Percentiles rank a stretch among this genome's conserved stretches.
phyloP scores from a whole-genome alignment of 2,797 vertebrate species.

The Sebastes iracundus region DNA sequence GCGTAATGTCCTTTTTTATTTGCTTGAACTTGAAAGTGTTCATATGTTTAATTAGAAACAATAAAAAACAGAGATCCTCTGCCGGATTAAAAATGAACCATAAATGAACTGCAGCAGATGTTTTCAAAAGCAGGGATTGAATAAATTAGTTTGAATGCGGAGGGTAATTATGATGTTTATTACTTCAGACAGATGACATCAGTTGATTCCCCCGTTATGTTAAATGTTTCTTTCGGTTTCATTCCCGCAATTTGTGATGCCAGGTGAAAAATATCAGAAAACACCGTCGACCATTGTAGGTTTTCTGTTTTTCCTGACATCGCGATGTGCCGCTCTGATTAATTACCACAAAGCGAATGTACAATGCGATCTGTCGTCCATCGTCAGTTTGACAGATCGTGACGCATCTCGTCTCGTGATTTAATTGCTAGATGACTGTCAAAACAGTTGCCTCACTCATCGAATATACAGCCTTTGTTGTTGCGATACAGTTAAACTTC shows the following conservation, averaged over 20 bases:
- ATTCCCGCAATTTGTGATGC: not conserved
- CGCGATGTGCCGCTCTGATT: not conserved
- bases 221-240: slow-evolving; percentile 13
- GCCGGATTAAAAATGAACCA: not conserved
- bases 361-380: not conserved
- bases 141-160: slow-evolving; percentile 10
- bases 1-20: not conserved
- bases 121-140: not conserved
- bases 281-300: not conserved
- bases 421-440: slow-evolving; percentile 15
- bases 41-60: not conserved
- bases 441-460: not conserved
- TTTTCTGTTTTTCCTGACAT: not conserved
- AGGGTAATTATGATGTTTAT: slow-evolving; percentile 15
- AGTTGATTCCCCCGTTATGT: not conserved
- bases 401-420: slow-evolving; percentile 3
- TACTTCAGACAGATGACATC: slow-evolving; percentile 1
- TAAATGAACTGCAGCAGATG: slow-evolving; percentile 24
- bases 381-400: slow-evolving; percentile 21
- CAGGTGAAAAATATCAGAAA: slow-evolving; percentile 14
- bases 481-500: not conserved
- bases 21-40: not conserved
- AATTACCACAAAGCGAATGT: not conserved
- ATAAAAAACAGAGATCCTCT: not conserved
- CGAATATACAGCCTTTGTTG: not conserved